Base-by-base conservation (phyloP, 2,797 vertebrate species). In the Discoglossus pictus region DNA sequence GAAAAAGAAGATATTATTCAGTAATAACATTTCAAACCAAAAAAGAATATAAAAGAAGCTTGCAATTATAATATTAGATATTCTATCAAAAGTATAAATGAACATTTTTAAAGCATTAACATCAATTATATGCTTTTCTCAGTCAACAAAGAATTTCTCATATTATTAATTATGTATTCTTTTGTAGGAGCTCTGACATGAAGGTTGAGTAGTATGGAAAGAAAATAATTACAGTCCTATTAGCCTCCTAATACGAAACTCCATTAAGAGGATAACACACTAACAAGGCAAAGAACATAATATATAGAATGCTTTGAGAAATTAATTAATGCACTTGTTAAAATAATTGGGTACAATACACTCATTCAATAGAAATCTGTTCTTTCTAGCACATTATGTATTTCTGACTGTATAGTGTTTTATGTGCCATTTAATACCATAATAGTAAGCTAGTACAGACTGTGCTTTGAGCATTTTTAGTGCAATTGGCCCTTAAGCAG, bases 1-100 rank as follows among this genome's bases (percentile, higher is more conserved):
- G 8, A 68, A 47, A 73, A 31, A 58, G 61, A 44, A 60, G 2
- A n/a, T 2, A 4, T 18, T 55, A n/a, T 27, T 15, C 16, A 44
- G 6, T 46, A 6, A 61, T 18, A 38, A 8, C 9, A n/a, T 53
- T 27, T 38, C 4, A 54, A 27, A 9, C 12, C 39, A 24, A 18
- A 43, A 27, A 20, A 10, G 23, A 11, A 36, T 18, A 18, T 15
- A 50, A 2, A 40, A 47, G 21, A 59, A 35, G 13, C 13, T 34
- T 16, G 2, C 34, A 59, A 51, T 51, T 51, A 59, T 51, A 2
- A 25, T 20, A 34, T 50, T 42, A 16, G 5, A 18, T n/a, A 24
- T 36, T 16, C 1, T 36, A 46, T 18, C 18, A 44, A 18, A 17
- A 34, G 3, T 43, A 7, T 20, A 9, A 27, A 44, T 15, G 6